phyloP scores from a whole-genome alignment of 2,797 vertebrate genomes.

The Acipenser transmontanus region DNA sequence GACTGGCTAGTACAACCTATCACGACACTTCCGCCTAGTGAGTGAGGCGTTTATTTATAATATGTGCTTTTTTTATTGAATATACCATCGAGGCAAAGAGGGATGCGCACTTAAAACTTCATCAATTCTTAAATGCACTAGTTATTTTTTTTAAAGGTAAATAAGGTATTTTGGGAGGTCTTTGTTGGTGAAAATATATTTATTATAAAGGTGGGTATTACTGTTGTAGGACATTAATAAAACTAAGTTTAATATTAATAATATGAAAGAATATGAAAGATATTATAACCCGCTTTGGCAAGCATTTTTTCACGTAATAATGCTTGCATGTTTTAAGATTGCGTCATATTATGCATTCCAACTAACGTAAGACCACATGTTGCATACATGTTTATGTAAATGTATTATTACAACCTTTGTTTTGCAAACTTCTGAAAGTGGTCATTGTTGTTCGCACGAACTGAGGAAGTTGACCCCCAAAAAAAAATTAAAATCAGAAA shows the following conservation, averaged over 20 bases:
- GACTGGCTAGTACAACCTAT: too few relatives aligned
- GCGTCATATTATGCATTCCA: too few relatives aligned
- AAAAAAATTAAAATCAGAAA: constrained; percentile 7
- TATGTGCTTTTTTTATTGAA: not conserved
- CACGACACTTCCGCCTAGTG: constrained; percentile 16
- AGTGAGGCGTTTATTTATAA: constrained; percentile 15
- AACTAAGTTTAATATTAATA: not conserved
- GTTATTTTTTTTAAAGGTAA: not conserved
- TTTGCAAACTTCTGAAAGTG: too few relatives aligned
- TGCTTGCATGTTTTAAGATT: too few relatives aligned
- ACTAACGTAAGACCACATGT: too few relatives aligned
- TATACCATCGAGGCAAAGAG: not conserved
- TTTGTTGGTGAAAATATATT: constrained; percentile 6
- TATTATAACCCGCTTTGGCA: too few relatives aligned
- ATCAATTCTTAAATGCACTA: not conserved
- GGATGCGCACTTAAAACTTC: constrained; percentile 1
- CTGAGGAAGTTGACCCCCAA: not conserved
- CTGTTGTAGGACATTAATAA: constrained; percentile 7
- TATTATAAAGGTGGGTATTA: constrained; percentile 16
- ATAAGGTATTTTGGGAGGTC: not conserved
- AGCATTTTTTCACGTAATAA: too few relatives aligned
- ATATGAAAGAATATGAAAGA: too few relatives aligned
- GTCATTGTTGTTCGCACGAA: too few relatives aligned
- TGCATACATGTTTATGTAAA: too few relatives aligned
- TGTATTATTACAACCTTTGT: too few relatives aligned